Conservation (phyloP, 2,888 invertebrate species). For the Bibio marci region DNA sequence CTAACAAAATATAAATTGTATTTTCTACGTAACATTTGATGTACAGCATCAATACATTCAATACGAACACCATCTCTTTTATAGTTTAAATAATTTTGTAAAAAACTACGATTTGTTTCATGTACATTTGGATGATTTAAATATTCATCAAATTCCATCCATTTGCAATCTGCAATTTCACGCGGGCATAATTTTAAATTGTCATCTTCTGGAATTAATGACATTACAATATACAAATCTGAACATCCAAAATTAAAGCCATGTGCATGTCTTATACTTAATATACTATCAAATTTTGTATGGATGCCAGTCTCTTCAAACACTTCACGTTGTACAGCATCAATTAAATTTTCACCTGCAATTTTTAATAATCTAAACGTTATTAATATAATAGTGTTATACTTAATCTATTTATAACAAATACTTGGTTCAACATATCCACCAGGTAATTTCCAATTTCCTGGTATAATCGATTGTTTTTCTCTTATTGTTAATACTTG, state of each 20-base stretch:
- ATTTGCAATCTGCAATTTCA: slow-evolving; percentile 61
- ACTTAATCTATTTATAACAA: slow-evolving; percentile 3
- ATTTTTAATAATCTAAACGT: no score
- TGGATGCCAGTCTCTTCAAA: slow-evolving; percentile 77
- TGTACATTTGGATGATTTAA: slow-evolving; percentile 52
- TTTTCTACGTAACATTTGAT: slow-evolving; percentile 22
- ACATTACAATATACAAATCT: slow-evolving; percentile 69
- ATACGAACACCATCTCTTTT: slow-evolving; percentile 42
- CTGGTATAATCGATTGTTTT: slow-evolving; percentile 30
- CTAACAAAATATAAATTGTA: slow-evolving; percentile 18
- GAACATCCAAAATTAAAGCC: slow-evolving; percentile 60
- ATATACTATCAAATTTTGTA: slow-evolving; percentile 54
- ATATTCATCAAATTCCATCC: slow-evolving; percentile 69
- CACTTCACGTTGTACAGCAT: slow-evolving; percentile 73
- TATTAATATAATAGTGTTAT: neutral
- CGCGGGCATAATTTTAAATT: slow-evolving; percentile 49
- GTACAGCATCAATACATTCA: slow-evolving; percentile 32
- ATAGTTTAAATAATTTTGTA: slow-evolving; percentile 47
- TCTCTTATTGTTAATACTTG: slow-evolving; percentile 72
- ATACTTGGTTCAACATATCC: slow-evolving; percentile 75
- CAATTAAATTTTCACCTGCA: slow-evolving; percentile 62
- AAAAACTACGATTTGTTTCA: slow-evolving; percentile 49
- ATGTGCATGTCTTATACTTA: slow-evolving; percentile 65
- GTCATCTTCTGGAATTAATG: slow-evolving; percentile 42
- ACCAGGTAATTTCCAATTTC: slow-evolving; percentile 78